Percentiles rank a stretch among this genome's conserved stretches.
These are phyloP conservation scores for Micrasema longulum DNA, from an alignment of 1,140 invertebrate species.

Conservation along the genomic window DNA sequence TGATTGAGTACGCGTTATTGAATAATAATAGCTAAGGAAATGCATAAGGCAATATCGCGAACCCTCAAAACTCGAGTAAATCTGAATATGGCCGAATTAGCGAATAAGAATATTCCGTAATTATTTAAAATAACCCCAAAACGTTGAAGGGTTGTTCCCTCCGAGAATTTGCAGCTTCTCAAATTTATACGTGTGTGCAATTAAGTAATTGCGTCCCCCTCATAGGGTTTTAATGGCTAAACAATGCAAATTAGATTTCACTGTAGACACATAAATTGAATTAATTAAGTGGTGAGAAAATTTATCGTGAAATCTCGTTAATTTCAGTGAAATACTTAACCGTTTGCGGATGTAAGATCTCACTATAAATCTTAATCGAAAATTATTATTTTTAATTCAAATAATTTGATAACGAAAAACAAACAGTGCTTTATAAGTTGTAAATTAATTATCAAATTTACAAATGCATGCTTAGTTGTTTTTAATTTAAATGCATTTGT, in stretches of 20 bases:
- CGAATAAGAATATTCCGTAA: slow-evolving; percentile 36
- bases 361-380: neutral
- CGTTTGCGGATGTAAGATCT: neutral
- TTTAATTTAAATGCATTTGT: no score
- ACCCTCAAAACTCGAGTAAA: neutral
- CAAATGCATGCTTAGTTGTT: no score
- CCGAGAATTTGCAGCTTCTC: slow-evolving; percentile 28
- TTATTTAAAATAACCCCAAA: slow-evolving; percentile 37
- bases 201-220: slow-evolving; percentile 35
- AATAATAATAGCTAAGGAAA: no score
- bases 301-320: slow-evolving; percentile 6
- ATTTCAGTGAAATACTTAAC: neutral
- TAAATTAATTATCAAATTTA: no score
- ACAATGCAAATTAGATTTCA: slow-evolving; percentile 40
- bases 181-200: slow-evolving; percentile 38
- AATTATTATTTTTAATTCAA: no score
- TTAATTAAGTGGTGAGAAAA: slow-evolving; percentile 35
- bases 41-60: neutral
- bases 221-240: slow-evolving; percentile 38
- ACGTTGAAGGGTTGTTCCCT: slow-evolving; percentile 39
- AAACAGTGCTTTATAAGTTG: no score
- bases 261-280: slow-evolving; percentile 31
- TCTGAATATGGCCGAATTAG: slow-evolving; percentile 25
- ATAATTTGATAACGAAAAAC: no score
- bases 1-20: no score